These are phyloP conservation scores for Pteropus alecto DNA, from an alignment of 2,113 vertebrate genomes.

Conservation along the genomic window DNA sequence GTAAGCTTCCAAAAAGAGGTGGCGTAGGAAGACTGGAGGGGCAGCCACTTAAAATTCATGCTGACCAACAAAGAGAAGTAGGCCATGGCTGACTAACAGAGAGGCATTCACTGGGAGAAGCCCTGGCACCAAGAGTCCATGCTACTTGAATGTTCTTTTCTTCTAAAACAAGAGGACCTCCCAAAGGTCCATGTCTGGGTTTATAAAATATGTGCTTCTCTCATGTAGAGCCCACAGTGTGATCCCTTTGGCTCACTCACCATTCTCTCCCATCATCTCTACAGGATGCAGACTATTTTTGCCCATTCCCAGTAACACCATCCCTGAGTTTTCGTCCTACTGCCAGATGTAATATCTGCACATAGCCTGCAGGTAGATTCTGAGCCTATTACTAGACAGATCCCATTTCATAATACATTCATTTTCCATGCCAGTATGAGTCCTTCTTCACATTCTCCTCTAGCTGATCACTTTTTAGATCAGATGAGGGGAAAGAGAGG, in stretches of 20 bases:
- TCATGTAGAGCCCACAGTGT: neutral
- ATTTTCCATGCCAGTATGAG: neutral
- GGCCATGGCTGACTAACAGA: constrained; percentile 67
- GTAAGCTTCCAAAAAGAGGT: constrained; percentile 14
- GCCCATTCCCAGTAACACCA: neutral
- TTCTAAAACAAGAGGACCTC: constrained; percentile 1
- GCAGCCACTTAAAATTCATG: constrained; percentile 47
- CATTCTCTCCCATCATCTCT: neutral
- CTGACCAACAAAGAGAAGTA: constrained; percentile 55
- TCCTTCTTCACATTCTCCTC: neutral
- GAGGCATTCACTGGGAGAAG: constrained; percentile 31
- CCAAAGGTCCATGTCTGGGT: neutral
- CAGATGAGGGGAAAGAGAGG: neutral
- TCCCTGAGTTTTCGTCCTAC: neutral
- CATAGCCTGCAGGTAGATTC: neutral
- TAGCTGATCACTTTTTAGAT: neutral
- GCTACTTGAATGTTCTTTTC: constrained; percentile 34
- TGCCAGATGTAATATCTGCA: neutral
- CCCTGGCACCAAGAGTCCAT: neutral
- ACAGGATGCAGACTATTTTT: neutral
- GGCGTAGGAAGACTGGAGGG: neutral
- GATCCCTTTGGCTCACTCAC: neutral
- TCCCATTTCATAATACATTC: neutral
- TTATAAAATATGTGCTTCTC: neutral
- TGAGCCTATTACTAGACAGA: neutral